Evolutionary conservation across 2,113 vertebrate genomes (phyloP).

Genomic region (Leptobrachium leishanense): DNA sequence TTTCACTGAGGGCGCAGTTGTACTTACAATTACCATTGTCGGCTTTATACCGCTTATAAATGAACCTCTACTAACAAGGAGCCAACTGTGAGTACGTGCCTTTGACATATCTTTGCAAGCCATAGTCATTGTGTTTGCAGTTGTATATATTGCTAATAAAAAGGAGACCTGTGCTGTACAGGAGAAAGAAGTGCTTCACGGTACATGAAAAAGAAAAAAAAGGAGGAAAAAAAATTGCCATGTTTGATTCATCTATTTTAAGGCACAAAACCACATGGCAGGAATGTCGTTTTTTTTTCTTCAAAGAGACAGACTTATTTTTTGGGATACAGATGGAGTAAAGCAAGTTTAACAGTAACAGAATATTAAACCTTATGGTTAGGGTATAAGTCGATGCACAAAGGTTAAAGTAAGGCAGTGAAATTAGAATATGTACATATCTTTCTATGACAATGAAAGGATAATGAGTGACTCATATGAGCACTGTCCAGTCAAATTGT

Average conservation of each 20-base stretch:
- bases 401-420: no score
- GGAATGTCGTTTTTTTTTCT: constrained; percentile 11
- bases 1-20: neutral
- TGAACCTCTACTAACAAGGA: constrained; percentile 37
- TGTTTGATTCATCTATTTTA: constrained; percentile 40
- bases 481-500: no score
- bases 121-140: constrained; percentile 43
- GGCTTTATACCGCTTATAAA: constrained; percentile 29
- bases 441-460: no score
- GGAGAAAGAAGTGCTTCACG: constrained; percentile 16
- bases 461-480: no score
- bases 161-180: constrained; percentile 33
- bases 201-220: constrained; percentile 20
- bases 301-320: no score
- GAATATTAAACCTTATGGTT: no score
- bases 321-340: no score
- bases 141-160: constrained; percentile 41
- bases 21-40: constrained; percentile 39
- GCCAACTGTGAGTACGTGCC: constrained; percentile 31
- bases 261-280: neutral
- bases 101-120: constrained; percentile 45
- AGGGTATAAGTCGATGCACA: no score
- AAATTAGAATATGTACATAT: no score
- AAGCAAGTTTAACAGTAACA: no score
- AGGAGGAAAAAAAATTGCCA: constrained; percentile 23